A percentile compares a stretch with the other conserved stretches of the same genome.
Evolutionary conservation across 2,113 vertebrate species (phyloP).

Genomic region (Charadrius vociferus): DNA sequence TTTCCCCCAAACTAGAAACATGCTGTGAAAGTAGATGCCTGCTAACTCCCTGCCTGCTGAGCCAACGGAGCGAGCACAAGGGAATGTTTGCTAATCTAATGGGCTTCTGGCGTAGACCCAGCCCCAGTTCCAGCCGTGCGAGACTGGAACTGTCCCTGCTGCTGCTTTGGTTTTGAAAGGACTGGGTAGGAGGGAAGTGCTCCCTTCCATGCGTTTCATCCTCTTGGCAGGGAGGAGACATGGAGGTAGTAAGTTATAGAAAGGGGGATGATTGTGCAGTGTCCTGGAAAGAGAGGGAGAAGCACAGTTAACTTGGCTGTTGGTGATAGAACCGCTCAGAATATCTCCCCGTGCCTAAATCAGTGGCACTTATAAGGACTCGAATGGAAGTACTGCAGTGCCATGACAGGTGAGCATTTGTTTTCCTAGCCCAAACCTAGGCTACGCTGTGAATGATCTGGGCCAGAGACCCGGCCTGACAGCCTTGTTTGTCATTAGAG

Average conservation of each 20-base stretch:
- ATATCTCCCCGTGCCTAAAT: background rate
- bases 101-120: background rate
- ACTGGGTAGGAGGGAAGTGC: background rate
- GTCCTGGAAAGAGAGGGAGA: background rate
- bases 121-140: background rate
- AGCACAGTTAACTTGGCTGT: background rate
- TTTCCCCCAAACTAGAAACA: background rate
- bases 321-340: background rate
- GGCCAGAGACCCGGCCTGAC: conserved; percentile 48
- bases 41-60: background rate
- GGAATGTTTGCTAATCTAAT: background rate
- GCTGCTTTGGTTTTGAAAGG: background rate
- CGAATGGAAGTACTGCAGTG: background rate
- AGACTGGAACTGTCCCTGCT: background rate
- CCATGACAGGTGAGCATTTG: conserved; percentile 29
- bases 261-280: background rate
- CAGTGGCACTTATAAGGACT: background rate
- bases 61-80: background rate
- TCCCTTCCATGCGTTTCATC: background rate
- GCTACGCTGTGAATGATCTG: conserved; percentile 44
- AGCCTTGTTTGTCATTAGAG: conserved; percentile 66
- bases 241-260: background rate
- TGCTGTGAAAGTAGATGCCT: conserved; percentile 15
- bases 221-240: background rate
- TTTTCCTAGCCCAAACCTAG: conserved; percentile 8